Base-by-base conservation (phyloP, 2,113 vertebrate genomes). In the Cavia aperea region DNA sequence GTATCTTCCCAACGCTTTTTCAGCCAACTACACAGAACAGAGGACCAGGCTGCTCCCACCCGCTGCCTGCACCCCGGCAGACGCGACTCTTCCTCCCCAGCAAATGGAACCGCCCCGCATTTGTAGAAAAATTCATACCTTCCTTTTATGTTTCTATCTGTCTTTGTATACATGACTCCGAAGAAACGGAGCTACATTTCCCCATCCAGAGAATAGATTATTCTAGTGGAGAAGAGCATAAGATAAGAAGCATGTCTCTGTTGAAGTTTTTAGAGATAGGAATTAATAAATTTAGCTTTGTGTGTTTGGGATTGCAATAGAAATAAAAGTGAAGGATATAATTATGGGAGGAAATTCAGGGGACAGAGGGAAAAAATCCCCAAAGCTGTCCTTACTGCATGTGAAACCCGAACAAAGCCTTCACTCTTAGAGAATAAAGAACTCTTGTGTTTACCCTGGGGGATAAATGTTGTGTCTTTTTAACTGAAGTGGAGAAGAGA, bases 391-490 rank as follows among this genome's bases (percentile, higher is more conserved):
- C 49, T 91, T 63, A 73, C 14, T 58, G 65, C 36, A 51, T 85
- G 51, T 73, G 43, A 84, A 82, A 95, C 78, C 43, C 26, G 31
- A 93, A 95, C 83, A 95, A 88, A 96, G 36, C 77, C 31, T 19
- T 26, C 43, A 23, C 81, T 83, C 81, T 14, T 18, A 89, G 49
- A 83, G 54, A 86, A 62, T 11, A 36, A 77, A 79, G 88, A 26
- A 26, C 36, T 65, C 46, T 24, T 60, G 63, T 79, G 31, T 75
- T 83, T 66, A 75, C 65, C 77, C 43, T 83, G 60, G n/a, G 78
- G n/a, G 62, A 56, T 58, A 72, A 82, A 54, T 56, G 65, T 62
- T 81, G 68, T 88, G 62, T 19, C 62, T 56, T 46, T 88, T 77
- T 89, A n/a, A 89, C 78, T 29, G 9, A 89, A 75, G 68, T 51